A percentile compares a stretch with the other conserved stretches of the same genome.
These are phyloP conservation scores for Luidia sarsii DNA, from an alignment of 53 echinoderm and acorn worm species.

Conservation along the genomic window DNA sequence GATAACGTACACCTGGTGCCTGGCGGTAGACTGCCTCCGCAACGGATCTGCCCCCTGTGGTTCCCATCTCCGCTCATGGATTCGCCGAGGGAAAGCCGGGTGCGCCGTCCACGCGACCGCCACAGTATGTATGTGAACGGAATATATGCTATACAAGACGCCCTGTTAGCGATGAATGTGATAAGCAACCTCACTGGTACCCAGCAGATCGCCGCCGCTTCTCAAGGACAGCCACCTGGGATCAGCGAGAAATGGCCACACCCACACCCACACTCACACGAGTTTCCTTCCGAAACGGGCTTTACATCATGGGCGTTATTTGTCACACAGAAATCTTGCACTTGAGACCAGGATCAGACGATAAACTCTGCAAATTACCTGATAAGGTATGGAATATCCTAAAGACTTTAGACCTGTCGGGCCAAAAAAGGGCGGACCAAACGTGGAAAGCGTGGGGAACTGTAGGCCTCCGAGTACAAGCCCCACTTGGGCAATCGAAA, in stretches of 20 bases:
- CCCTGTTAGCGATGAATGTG: no score
- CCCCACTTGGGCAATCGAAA: no score
- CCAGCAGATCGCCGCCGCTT: background rate
- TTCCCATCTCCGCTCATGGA: no score
- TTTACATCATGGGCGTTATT: background rate
- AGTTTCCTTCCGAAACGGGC: background rate
- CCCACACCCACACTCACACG: background rate
- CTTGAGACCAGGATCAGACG: background rate
- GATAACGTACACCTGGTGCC: no score
- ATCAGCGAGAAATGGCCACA: background rate
- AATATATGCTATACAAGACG: no score
- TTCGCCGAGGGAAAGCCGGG: no score
- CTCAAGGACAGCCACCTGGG: background rate
- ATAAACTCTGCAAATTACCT: background rate
- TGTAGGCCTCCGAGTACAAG: background rate
- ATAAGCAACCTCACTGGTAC: constrained; percentile 1
- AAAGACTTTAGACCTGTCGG: background rate
- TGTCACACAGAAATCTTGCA: background rate
- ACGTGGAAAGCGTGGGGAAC: background rate
- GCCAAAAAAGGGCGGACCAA: background rate
- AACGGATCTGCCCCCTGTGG: no score
- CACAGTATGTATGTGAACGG: no score
- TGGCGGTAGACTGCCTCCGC: no score
- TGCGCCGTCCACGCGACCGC: no score
- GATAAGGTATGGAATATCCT: background rate